Evolutionary conservation across 2,113 vertebrate genomes (phyloP).

Genomic region (Melanocharis versteri): DNA sequence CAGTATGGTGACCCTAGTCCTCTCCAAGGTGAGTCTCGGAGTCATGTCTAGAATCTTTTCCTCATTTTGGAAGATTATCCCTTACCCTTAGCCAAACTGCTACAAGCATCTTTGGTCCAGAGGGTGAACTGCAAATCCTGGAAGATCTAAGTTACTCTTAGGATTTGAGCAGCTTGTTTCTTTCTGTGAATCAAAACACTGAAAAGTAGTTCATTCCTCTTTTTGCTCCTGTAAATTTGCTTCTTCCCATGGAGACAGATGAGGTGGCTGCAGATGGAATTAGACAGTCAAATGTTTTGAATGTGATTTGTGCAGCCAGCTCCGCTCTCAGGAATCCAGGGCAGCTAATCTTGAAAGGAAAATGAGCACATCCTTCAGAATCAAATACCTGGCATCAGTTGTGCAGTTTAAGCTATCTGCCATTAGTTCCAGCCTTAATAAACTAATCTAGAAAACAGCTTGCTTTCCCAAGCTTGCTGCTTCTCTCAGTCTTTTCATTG

Average conservation of each 20-base stretch:
- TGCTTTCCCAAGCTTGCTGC: background rate
- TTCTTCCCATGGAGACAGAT: constrained; percentile 3
- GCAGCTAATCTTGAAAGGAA: constrained; percentile 23
- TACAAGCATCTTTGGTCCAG: background rate
- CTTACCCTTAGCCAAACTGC: background rate
- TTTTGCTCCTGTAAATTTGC: background rate
- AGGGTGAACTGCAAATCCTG: background rate
- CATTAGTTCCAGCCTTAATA: background rate
- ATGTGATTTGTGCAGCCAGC: background rate
- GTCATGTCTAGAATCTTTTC: background rate
- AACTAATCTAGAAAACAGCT: constrained; percentile 11
- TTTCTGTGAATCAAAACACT: background rate
- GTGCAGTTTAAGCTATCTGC: background rate
- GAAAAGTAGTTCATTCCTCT: background rate
- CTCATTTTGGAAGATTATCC: background rate
- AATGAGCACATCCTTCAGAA: background rate
- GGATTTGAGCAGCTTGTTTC: background rate
- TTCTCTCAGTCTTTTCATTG: background rate
- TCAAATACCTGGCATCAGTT: background rate
- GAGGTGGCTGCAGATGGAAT: constrained; percentile 15
- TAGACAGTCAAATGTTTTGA: background rate
- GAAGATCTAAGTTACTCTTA: background rate
- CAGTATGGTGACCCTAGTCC: background rate
- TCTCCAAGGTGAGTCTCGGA: background rate
- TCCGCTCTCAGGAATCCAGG: background rate